Percentiles rank a stretch among this genome's conserved stretches.
phyloP scores from a whole-genome alignment of 1,140 invertebrate species.

The Papilio glaucus region DNA sequence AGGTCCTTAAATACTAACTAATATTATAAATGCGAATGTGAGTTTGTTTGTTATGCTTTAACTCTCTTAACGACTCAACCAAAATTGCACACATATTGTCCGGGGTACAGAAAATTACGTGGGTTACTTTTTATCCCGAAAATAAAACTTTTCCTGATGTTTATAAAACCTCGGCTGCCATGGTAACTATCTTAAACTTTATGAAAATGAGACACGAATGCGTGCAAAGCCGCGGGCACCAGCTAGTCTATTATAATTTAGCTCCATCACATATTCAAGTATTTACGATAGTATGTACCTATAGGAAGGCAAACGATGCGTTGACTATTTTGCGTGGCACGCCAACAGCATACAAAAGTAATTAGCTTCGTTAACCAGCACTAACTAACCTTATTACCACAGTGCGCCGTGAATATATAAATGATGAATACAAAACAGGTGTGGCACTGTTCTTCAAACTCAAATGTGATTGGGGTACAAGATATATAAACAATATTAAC shows the following conservation, averaged over 20 bases:
- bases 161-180: no score
- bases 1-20: no score
- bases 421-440: slow-evolving; percentile 37
- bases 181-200: no score
- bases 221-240: no score
- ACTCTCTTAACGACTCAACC: no score
- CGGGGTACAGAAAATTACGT: no score
- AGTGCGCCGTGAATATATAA: slow-evolving; percentile 52
- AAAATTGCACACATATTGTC: no score
- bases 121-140: no score
- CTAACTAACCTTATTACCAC: slow-evolving; percentile 54
- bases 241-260: slow-evolving; percentile 3
- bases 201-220: no score
- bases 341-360: slow-evolving; percentile 53
- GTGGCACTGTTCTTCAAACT: not conserved
- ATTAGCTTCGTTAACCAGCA: slow-evolving; percentile 55
- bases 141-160: no score
- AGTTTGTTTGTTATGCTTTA: no score
- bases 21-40: no score
- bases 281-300: slow-evolving; percentile 42
- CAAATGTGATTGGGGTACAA: not conserved
- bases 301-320: slow-evolving; percentile 42
- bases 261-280: slow-evolving; percentile 6
- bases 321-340: slow-evolving; percentile 52
- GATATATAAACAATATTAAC: not conserved